These are phyloP conservation scores for Phrynosoma platyrhinos DNA, from an alignment of 2,113 vertebrate species.

Conservation along the genomic window DNA sequence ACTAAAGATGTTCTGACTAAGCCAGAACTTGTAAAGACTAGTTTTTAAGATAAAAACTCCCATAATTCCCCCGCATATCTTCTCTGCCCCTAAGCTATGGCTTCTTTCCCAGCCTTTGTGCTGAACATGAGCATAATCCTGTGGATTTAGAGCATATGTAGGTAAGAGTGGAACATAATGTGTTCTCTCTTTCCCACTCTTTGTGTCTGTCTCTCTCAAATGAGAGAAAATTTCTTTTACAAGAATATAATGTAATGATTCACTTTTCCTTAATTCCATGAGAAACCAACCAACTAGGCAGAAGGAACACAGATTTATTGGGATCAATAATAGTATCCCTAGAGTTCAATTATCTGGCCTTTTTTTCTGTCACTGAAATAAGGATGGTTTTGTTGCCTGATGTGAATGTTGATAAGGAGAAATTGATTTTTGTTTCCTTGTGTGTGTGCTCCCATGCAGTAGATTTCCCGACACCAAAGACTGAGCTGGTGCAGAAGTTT, in stretches of 20 bases:
- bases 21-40: not conserved
- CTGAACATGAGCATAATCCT: not conserved
- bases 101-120: conserved; percentile 8
- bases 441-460: conserved; percentile 76
- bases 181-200: not conserved
- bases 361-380: conserved; percentile 16
- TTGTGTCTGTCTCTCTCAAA: not conserved
- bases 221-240: not conserved
- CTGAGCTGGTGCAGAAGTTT: conserved; percentile 96
- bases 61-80: no score
- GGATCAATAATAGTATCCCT: not conserved
- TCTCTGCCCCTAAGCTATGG: not conserved
- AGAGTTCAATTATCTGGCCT: conserved; percentile 12
- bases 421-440: conserved; percentile 21
- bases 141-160: not conserved
- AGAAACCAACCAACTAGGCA: conserved; percentile 20
- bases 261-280: conserved; percentile 10
- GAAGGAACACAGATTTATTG: conserved; percentile 15
- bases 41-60: not conserved
- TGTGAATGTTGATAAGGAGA: conserved; percentile 49
- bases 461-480: conserved; percentile 99
- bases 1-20: not conserved
- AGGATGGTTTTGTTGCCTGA: not conserved
- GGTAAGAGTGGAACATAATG: not conserved
- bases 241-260: conserved; percentile 6